These are phyloP conservation scores for Takifugu bimaculatus DNA, from an alignment of 2,113 vertebrate species.

Conservation along the genomic window DNA sequence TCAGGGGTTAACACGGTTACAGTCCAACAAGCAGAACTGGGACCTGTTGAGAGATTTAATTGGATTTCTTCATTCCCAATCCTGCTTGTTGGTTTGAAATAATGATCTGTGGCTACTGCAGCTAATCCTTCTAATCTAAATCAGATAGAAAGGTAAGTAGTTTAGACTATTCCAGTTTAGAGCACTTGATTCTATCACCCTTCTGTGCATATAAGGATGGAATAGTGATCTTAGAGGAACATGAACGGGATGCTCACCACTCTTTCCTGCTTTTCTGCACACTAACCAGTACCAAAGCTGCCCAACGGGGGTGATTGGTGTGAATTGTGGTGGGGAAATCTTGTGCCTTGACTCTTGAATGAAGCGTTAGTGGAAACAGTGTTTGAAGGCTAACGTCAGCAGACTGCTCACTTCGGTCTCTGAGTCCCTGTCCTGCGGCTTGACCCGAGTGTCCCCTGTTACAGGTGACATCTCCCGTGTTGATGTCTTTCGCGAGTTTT, in stretches of 20 bases:
- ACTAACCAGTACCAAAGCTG: not conserved
- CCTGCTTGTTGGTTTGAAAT: too few relatives aligned
- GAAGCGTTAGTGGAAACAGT: too few relatives aligned
- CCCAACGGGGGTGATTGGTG: not conserved
- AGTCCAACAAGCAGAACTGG: too few relatives aligned
- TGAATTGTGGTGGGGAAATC: too few relatives aligned
- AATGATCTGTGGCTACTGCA: too few relatives aligned
- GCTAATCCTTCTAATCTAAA: too few relatives aligned
- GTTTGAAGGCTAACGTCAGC: not conserved
- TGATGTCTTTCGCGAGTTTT: conserved; percentile 81
- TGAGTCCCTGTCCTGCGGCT: not conserved
- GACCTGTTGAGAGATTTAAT: too few relatives aligned
- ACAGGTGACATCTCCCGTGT: conserved; percentile 73
- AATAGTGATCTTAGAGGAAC: not conserved
- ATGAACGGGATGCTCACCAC: conserved; percentile 27
- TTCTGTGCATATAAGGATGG: not conserved
- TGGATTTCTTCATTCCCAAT: too few relatives aligned
- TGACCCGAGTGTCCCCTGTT: conserved; percentile 55
- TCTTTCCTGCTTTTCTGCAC: conserved; percentile 19
- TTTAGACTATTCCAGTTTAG: not conserved
- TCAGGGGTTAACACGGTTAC: too few relatives aligned
- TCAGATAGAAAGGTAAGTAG: not conserved
- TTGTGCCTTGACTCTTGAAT: too few relatives aligned
- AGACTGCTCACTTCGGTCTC: not conserved
- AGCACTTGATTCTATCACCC: too few relatives aligned